Percentiles rank a stretch among this genome's conserved stretches.
These are phyloP conservation scores for Hystrix cristata DNA, from an alignment of 2,113 vertebrate genomes.

Conservation along the genomic window DNA sequence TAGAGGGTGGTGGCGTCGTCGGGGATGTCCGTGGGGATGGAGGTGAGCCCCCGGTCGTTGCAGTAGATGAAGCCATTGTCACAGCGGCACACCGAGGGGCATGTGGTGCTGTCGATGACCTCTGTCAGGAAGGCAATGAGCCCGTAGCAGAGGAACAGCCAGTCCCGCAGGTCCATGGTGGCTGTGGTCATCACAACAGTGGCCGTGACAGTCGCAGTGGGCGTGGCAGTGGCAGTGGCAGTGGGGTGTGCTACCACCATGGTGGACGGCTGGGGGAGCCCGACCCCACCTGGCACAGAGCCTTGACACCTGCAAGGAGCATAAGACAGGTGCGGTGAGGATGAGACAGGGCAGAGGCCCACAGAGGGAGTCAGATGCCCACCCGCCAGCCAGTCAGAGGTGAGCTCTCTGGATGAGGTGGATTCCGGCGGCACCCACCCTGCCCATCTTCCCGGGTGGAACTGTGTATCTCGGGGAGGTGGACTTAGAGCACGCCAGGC, in stretches of 20 bases:
- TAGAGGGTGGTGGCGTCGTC: slow-evolving; percentile 94
- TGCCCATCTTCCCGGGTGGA: background rate
- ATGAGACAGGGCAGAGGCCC: rapidly evolving
- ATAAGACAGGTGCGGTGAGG: slow-evolving; percentile 45
- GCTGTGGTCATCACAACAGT: slow-evolving; percentile 88
- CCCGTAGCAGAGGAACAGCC: slow-evolving; percentile 91
- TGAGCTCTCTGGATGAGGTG: slow-evolving; percentile 89
- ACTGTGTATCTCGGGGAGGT: rapidly evolving
- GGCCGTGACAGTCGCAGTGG: slow-evolving; percentile 74
- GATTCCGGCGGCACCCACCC: background rate
- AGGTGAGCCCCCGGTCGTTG: slow-evolving; percentile 96
- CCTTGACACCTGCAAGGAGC: slow-evolving; percentile 74
- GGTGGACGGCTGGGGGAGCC: background rate
- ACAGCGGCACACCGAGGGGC: slow-evolving; percentile 95
- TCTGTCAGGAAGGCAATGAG: slow-evolving; percentile 90
- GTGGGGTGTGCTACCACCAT: slow-evolving; percentile 80
- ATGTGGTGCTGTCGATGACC: slow-evolving; percentile 89
- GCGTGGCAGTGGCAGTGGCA: slow-evolving; percentile 33
- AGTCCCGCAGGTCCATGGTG: slow-evolving; percentile 89
- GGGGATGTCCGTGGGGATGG: slow-evolving; percentile 93
- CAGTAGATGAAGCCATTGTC: slow-evolving; percentile 97
- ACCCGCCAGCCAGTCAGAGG: slow-evolving; percentile 81
- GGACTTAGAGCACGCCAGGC: background rate
- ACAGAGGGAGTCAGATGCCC: rapidly evolving
- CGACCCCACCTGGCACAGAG: background rate